A percentile compares a stretch with the other conserved stretches of the same genome.
Conservation (phyloP, 2,113 vertebrate species). For the Albula goreensis region DNA sequence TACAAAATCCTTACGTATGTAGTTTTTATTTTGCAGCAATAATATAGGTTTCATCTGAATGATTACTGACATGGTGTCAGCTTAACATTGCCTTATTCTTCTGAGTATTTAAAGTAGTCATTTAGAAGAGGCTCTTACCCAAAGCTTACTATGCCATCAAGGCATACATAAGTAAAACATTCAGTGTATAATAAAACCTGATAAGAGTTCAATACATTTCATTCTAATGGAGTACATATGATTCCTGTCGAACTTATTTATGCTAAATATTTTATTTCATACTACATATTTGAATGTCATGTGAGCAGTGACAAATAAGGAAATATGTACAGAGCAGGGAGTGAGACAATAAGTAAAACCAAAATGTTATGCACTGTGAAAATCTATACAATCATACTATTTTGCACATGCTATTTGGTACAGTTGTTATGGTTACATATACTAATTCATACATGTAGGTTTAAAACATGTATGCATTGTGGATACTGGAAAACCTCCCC, state of each 20-base stretch:
- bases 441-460: not conserved
- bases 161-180: too few species aligned
- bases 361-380: not conserved
- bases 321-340: not conserved
- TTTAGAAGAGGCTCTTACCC: not conserved
- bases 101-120: not conserved
- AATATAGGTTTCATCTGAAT: not conserved
- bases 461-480: too few species aligned
- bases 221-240: too few species aligned
- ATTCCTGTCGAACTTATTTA: too few species aligned
- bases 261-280: too few species aligned
- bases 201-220: too few species aligned
- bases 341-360: not conserved
- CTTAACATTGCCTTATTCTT: not conserved
- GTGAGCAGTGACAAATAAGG: not conserved
- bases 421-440: not conserved
- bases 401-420: too few species aligned
- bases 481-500: too few species aligned
- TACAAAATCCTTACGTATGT: not conserved
- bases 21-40: not conserved
- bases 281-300: not conserved
- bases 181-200: too few species aligned
- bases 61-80: not conserved
- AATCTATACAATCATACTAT: not conserved
- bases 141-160: too few species aligned